Conservation (phyloP, 1,140 invertebrate species). For the Drosophila quadrilineata region DNA sequence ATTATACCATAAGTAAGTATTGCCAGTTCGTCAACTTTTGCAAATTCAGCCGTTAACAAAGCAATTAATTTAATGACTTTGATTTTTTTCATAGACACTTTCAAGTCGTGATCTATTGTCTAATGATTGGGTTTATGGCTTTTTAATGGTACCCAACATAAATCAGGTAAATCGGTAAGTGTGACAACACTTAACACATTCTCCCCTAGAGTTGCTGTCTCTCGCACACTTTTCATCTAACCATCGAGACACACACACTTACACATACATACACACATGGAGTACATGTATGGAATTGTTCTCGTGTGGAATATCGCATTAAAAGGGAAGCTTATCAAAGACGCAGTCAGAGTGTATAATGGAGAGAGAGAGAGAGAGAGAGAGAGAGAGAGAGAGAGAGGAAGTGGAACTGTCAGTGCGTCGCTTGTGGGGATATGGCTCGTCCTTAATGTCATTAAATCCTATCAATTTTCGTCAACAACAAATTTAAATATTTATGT, state of each 20-base stretch:
- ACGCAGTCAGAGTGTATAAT: slow-evolving; percentile 35
- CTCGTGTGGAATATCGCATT: slow-evolving; percentile 49
- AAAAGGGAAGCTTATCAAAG: slow-evolving; percentile 53
- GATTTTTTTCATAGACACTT: slow-evolving; percentile 26
- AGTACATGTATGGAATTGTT: slow-evolving; percentile 18
- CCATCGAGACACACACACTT: background rate
- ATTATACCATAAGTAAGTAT: background rate
- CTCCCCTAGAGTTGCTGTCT: background rate
- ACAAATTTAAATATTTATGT: slow-evolving; percentile 77
- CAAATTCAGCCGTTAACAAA: background rate
- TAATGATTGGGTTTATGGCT: slow-evolving; percentile 52
- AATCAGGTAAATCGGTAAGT: slow-evolving; percentile 46
- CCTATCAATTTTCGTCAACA: slow-evolving; percentile 70
- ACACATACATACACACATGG: background rate
- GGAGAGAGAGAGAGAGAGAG: no score
- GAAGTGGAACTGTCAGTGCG: slow-evolving; percentile 4
- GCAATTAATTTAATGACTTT: slow-evolving; percentile 46
- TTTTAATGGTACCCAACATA: slow-evolving; percentile 63
- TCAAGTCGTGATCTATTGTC: slow-evolving; percentile 22
- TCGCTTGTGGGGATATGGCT: slow-evolving; percentile 17
- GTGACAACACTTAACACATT: slow-evolving; percentile 51
- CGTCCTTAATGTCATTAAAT: slow-evolving; percentile 71
- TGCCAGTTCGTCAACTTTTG: background rate
- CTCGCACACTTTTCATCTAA: background rate
- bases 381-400: no score